Conservation (phyloP, 2,113 vertebrate species). For the Micronycteris hirsuta region DNA sequence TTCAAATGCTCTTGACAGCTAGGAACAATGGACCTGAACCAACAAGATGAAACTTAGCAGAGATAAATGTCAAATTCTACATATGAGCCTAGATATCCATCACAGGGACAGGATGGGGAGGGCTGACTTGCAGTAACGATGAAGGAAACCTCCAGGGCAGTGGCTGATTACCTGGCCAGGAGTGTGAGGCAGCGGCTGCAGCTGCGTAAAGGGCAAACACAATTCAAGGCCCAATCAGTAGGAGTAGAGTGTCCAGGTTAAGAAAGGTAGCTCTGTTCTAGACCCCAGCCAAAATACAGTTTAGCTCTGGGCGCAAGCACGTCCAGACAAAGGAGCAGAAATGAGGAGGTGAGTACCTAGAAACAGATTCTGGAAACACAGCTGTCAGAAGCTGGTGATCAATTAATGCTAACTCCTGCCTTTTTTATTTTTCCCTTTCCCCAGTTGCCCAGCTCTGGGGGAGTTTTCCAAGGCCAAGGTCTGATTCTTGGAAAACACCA, state of each 20-base stretch:
- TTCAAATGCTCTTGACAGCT: constrained; percentile 28
- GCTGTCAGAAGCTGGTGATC: background rate
- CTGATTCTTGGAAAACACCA: background rate
- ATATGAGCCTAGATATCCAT: constrained; percentile 41
- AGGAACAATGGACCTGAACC: constrained; percentile 52
- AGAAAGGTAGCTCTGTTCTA: background rate
- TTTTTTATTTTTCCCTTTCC: background rate
- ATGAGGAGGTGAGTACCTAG: background rate
- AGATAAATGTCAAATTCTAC: constrained; percentile 66
- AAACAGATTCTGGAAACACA: background rate
- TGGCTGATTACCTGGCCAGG: background rate
- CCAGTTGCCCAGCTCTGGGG: background rate
- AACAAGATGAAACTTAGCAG: constrained; percentile 63
- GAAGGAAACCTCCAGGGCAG: constrained; percentile 7
- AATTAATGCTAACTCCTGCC: background rate
- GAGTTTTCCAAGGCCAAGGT: background rate
- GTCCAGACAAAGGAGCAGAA: background rate
- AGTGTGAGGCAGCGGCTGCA: background rate
- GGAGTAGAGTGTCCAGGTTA: background rate
- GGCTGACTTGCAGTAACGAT: background rate
- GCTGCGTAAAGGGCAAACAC: background rate
- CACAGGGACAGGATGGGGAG: background rate
- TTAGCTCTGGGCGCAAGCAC: background rate
- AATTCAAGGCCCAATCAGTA: background rate
- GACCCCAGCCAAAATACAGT: background rate